phyloP scores from a whole-genome alignment of 2,888 invertebrate genomes.

The Oscheius sp. region DNA sequence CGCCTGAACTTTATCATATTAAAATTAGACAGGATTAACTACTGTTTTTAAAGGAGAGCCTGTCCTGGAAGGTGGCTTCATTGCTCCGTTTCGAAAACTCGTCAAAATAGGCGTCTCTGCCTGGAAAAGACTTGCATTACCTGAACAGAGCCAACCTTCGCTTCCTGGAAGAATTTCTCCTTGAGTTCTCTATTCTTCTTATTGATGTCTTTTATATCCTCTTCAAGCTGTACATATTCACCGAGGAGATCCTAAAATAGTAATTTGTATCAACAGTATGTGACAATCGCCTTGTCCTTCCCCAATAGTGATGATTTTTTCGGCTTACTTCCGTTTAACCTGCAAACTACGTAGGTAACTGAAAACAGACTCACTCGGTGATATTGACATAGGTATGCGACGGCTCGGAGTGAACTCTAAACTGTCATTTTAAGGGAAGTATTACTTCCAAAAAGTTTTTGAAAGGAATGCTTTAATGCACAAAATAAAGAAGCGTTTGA shows the following conservation, averaged over 20 bases:
- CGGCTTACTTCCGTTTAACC: slow-evolving; percentile 13
- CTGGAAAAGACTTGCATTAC: neutral
- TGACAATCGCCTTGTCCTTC: slow-evolving; percentile 9
- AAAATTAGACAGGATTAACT: neutral
- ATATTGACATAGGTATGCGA: slow-evolving; percentile 34
- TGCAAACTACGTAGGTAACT: slow-evolving; percentile 19
- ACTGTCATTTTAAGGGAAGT: neutral
- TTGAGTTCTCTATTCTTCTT: slow-evolving; percentile 27
- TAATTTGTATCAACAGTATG: neutral
- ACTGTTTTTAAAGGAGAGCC: neutral
- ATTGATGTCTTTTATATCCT: slow-evolving; percentile 30
- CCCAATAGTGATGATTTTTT: neutral
- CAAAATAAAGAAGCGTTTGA: no score
- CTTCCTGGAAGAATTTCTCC: slow-evolving; percentile 19
- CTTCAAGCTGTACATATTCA: slow-evolving; percentile 28
- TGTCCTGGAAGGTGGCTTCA: neutral
- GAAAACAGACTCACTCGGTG: slow-evolving; percentile 30
- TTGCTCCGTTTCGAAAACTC: neutral
- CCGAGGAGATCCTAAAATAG: slow-evolving; percentile 12
- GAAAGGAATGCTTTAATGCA: neutral
- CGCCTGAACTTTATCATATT: neutral
- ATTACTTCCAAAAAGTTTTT: neutral
- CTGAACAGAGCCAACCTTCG: neutral
- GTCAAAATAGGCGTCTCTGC: neutral
- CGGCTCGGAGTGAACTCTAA: slow-evolving; percentile 23